Conservation (phyloP, 2,888 invertebrate species). For the Imbricaverruca yamaguchii region DNA sequence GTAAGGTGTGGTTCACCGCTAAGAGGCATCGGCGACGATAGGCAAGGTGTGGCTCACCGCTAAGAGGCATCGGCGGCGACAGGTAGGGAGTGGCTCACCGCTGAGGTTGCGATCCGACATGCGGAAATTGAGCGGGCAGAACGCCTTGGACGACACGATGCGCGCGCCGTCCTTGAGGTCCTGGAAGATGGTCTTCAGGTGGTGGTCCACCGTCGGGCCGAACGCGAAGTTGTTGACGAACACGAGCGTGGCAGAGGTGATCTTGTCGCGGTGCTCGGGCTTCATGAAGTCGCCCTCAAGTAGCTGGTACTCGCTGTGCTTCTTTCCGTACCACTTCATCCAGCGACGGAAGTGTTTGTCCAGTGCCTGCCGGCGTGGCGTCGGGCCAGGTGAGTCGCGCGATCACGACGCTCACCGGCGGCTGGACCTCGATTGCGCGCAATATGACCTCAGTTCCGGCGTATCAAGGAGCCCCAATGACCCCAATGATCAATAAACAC, state of each 20-base stretch:
- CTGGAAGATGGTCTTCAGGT: slow-evolving; percentile 90
- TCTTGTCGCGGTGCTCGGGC: slow-evolving; percentile 86
- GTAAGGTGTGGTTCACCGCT: too few species aligned
- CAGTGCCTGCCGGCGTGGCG: slow-evolving; percentile 58
- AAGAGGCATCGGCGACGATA: too few species aligned
- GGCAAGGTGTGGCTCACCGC: too few species aligned
- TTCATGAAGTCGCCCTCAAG: slow-evolving; percentile 91
- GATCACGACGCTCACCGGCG: too few species aligned
- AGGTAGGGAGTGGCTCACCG: slow-evolving; percentile 47
- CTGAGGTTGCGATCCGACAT: slow-evolving; percentile 96
- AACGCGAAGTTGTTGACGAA: slow-evolving; percentile 99
- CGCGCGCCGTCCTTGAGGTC: slow-evolving; percentile 91
- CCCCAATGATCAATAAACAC: too few species aligned
- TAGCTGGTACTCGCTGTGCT: slow-evolving; percentile 79
- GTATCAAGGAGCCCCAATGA: too few species aligned
- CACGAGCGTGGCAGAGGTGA: slow-evolving; percentile 87
- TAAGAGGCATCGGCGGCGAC: too few species aligned
- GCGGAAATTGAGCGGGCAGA: slow-evolving; percentile 96
- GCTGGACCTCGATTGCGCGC: too few species aligned
- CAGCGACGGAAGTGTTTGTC: slow-evolving; percentile 81
- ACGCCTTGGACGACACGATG: slow-evolving; percentile 97
- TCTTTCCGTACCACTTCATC: slow-evolving; percentile 98
- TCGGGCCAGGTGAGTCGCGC: too few species aligned
- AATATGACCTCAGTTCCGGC: too few species aligned
- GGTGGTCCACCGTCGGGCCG: slow-evolving; percentile 93